Base-by-base conservation (phyloP, 64 coral and sea anemone species). In the Stylophora pistillata region DNA sequence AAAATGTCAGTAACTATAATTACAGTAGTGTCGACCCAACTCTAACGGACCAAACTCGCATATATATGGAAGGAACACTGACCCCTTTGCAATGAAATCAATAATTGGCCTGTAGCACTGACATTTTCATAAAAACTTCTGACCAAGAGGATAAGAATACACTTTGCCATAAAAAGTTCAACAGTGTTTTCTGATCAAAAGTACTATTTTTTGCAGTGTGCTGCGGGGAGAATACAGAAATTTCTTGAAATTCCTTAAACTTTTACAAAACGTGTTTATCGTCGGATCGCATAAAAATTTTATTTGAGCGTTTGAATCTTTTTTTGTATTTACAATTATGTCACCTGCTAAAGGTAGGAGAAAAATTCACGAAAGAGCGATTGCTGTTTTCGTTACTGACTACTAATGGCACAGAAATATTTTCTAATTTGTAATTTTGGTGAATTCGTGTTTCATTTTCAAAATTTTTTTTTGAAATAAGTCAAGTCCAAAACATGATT, bases 211-310 rank as follows among this genome's bases (percentile, higher is more conserved):
- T 13, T 74, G 72, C 14, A 14, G 13, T 30, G 29, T 33, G 34
- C 13, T 53, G 21, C 74, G 1, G 11, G 21, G 17, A 9, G 37
- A 47, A 47, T 17, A 7, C 3, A 15, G 7, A 17, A 74, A 32
- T 47, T 32, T 74, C 34, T 3, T 74, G 9, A 16, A 34, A 53
- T 54, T 77, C 2, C 64, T 82, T 64, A 62, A 82, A 64, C 78
- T 82, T 79, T 82, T 64, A 82, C 59, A 30, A 64, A 82, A 82
- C 58, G 78, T 82, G 78, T 70, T 15, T 64, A 84, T 70, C 17
- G 58, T n/a, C 32, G 30, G 32, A 82, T 10, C 14, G 18, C 80
- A 84, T 84, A 10, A 84, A 84, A 68, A 9, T 69, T 84, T 84
- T 69, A 84, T 68, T 15, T 47, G 13, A 41, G 17, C 20, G 27